A percentile compares a stretch with the other conserved stretches of the same genome.
These are phyloP conservation scores for Yponomeuta cagnagella DNA, from an alignment of 2,888 invertebrate genomes.

Conservation along the genomic window DNA sequence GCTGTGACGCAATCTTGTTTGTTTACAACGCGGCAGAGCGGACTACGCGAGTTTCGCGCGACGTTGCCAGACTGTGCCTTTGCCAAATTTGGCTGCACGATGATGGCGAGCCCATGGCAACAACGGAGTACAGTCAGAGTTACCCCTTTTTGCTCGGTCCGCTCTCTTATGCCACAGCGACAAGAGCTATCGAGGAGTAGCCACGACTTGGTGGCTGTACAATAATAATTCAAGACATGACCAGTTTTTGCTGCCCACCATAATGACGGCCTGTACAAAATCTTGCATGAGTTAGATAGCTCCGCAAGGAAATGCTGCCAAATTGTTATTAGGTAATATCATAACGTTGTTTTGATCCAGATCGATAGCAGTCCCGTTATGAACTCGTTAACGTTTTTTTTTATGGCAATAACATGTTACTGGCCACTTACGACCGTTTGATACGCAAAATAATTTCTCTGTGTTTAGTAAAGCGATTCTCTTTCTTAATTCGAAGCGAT, in stretches of 20 bases:
- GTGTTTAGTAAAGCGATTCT: background rate
- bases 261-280: slow-evolving; percentile 30
- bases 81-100: slow-evolving; percentile 58
- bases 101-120: slow-evolving; percentile 29
- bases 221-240: slow-evolving; percentile 18
- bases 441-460: background rate
- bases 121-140: background rate
- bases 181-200: too few relatives aligned
- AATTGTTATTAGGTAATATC: slow-evolving; percentile 14
- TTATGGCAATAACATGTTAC: background rate
- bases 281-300: slow-evolving; percentile 35
- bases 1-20: slow-evolving; percentile 62
- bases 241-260: slow-evolving; percentile 41
- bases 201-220: too few relatives aligned
- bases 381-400: slow-evolving; percentile 14
- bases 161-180: too few relatives aligned
- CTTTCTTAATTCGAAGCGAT: background rate
- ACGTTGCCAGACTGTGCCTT: slow-evolving; percentile 65
- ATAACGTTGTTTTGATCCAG: slow-evolving; percentile 13
- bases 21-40: slow-evolving; percentile 50
- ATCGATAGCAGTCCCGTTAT: slow-evolving; percentile 17
- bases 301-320: slow-evolving; percentile 21
- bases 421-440: background rate
- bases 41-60: slow-evolving; percentile 29
- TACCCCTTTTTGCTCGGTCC: too few relatives aligned